Conservation (phyloP, 2,888 invertebrate genomes). For the Lobophora halterata region DNA sequence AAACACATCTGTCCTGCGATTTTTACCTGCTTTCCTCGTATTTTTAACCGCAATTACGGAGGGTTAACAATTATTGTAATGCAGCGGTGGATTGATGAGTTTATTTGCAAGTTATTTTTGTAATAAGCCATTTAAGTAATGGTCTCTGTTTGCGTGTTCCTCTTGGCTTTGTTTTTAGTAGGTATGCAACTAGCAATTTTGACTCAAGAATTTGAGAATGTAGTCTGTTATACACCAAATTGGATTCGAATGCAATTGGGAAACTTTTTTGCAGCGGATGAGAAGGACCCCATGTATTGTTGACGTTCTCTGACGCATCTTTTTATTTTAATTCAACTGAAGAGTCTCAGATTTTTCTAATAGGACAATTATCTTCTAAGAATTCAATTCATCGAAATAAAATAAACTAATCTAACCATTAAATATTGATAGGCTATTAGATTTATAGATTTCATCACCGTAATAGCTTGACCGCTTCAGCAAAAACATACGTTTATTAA, state of each 20-base stretch:
- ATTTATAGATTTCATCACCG: not conserved
- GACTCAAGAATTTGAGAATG: slow-evolving; percentile 13
- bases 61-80: slow-evolving; percentile 30
- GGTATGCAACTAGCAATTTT: slow-evolving; percentile 8
- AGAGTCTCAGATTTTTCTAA: too few relatives aligned
- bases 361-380: too few relatives aligned
- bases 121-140: slow-evolving; percentile 23
- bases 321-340: too few relatives aligned
- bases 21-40: slow-evolving; percentile 37
- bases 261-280: too few relatives aligned
- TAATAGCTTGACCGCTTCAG: not conserved
- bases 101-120: slow-evolving; percentile 29
- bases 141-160: slow-evolving; percentile 14
- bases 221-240: too few relatives aligned
- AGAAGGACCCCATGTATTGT: too few relatives aligned
- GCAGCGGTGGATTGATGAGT: slow-evolving; percentile 31
- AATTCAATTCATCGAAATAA: too few relatives aligned
- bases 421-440: not conserved
- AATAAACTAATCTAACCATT: not conserved
- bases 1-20: slow-evolving; percentile 34
- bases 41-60: slow-evolving; percentile 37
- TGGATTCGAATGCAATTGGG: too few relatives aligned
- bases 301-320: too few relatives aligned
- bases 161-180: slow-evolving; percentile 14
- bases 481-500: slow-evolving; percentile 6